Evolutionary conservation across 1,140 invertebrate species (phyloP).

Genomic region (Drosophila mauritiana): DNA sequence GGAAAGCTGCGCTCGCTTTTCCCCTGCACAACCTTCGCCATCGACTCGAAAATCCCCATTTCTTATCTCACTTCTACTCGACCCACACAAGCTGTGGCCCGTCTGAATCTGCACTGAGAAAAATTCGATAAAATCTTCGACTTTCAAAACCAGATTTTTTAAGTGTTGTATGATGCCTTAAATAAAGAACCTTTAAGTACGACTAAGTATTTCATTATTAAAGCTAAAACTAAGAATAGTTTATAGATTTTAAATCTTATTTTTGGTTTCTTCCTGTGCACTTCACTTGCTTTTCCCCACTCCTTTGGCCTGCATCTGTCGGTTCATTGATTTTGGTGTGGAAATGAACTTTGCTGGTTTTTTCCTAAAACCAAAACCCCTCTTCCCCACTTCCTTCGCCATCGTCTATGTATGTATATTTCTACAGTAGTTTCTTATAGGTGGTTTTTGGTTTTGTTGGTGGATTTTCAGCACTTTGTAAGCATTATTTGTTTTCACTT

Average conservation of each 20-base stretch:
- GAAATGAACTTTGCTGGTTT: slow-evolving; percentile 75
- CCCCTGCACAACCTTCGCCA: slow-evolving; percentile 20
- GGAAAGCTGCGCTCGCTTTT: slow-evolving; percentile 63
- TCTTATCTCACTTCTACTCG: slow-evolving; percentile 37
- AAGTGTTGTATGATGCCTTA: too few species aligned
- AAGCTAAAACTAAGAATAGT: too few species aligned
- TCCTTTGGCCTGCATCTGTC: slow-evolving; percentile 52
- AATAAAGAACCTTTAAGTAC: too few species aligned
- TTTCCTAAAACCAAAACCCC: slow-evolving; percentile 30
- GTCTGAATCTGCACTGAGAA: slow-evolving; percentile 19
- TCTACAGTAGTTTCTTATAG: slow-evolving; percentile 14
- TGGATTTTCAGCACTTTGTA: slow-evolving; percentile 76
- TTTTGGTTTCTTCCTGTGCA: background rate
- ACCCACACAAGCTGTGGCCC: slow-evolving; percentile 69
- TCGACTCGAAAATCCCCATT: background rate
- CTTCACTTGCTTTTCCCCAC: background rate
- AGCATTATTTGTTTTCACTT: slow-evolving; percentile 78
- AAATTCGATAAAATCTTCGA: background rate
- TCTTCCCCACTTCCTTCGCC: slow-evolving; percentile 6
- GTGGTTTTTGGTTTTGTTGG: slow-evolving; percentile 27
- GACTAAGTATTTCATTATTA: too few species aligned
- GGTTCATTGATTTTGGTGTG: slow-evolving; percentile 81
- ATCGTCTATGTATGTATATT: slow-evolving; percentile 7
- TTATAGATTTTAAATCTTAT: too few species aligned
- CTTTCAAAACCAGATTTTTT: too few species aligned